Percentiles rank a stretch among this genome's conserved stretches.
Evolutionary conservation across 2,797 vertebrate species (phyloP).

Genomic region (Arctocebus calabarensis): DNA sequence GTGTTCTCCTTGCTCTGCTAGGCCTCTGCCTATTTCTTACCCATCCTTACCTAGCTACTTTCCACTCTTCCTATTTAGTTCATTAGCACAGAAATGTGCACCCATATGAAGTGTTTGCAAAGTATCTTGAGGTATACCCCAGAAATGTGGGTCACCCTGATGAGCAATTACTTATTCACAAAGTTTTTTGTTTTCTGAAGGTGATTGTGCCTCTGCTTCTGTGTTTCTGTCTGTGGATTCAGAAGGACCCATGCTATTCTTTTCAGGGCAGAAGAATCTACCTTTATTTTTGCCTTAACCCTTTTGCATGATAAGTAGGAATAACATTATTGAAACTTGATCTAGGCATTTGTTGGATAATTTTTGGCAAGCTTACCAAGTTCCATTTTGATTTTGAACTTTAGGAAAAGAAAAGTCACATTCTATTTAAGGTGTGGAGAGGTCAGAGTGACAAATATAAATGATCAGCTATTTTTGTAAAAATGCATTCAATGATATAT

Average conservation of each 20-base stretch:
- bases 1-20: no score
- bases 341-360: neutral
- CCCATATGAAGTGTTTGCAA: neutral
- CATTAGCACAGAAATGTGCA: neutral
- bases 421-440: neutral
- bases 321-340: constrained; percentile 29
- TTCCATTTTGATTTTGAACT: constrained; percentile 44
- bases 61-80: neutral
- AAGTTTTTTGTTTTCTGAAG: constrained; percentile 82
- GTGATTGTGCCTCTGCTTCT: constrained; percentile 87
- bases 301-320: constrained; percentile 90
- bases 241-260: constrained; percentile 94
- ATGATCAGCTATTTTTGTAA: constrained; percentile 20
- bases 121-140: neutral
- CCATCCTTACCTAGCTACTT: neutral
- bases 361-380: neutral
- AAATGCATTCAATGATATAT: neutral
- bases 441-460: neutral
- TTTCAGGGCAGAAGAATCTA: constrained; percentile 95
- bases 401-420: constrained; percentile 12
- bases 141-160: neutral
- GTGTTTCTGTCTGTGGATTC: constrained; percentile 92
- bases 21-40: neutral
- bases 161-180: neutral
- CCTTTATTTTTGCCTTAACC: constrained; percentile 92